Percentiles rank a stretch among this genome's conserved stretches.
Conservation (phyloP, 2,113 vertebrate species). For the Trochalopteron elliotii region DNA sequence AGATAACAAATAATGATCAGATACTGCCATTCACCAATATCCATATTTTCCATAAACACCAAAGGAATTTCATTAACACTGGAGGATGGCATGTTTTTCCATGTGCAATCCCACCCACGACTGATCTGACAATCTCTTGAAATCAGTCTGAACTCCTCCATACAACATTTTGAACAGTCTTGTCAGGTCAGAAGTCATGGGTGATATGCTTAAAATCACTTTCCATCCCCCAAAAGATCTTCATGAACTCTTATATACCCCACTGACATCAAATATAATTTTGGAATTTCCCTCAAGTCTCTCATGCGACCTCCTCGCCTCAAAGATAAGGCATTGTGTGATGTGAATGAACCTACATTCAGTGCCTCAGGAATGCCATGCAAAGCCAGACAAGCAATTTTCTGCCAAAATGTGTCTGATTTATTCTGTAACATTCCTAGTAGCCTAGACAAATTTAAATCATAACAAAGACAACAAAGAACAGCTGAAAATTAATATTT, state of each 20-base stretch:
- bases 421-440: neutral
- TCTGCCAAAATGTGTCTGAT: neutral
- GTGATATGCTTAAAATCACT: neutral
- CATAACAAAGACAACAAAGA: neutral
- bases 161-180: neutral
- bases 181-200: neutral
- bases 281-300: neutral
- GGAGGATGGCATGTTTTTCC: neutral
- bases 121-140: neutral
- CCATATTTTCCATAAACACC: neutral
- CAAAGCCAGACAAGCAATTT: neutral
- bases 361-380: neutral
- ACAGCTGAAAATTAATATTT: neutral
- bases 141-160: neutral
- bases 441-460: neutral
- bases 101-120: neutral
- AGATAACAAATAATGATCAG: neutral
- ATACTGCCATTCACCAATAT: neutral
- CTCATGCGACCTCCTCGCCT: neutral
- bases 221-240: neutral
- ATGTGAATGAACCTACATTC: neutral
- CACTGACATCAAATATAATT: neutral
- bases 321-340: neutral
- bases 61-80: neutral
- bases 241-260: neutral